Base-by-base conservation (phyloP, 2,888 invertebrate genomes). In the Theodoxus fluviatilis region DNA sequence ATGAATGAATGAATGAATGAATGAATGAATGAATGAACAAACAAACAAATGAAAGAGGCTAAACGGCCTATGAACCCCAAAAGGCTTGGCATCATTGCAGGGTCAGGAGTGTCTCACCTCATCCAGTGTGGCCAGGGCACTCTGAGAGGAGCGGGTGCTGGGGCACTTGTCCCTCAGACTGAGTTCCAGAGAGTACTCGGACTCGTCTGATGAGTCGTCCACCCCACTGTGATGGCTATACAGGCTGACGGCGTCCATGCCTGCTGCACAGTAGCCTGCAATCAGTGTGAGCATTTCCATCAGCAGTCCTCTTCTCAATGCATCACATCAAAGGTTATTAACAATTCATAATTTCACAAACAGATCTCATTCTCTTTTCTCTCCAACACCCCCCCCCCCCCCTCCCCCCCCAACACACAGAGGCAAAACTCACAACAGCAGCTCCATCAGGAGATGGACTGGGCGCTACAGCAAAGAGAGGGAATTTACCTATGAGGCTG, bases 151-250 rank as follows among this genome's bases (percentile, higher is more conserved):
- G 28, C 78, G 70, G 0, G 79, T 74, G 70, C 80, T 81, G 43
- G 77, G 74, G 73, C 79, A 81, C 67, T 80, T 80, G 70, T 81
- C 82, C 25, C 79, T 78, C 52, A 80, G 73, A 73, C 79, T 80
- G 59, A 76, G 78, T 66, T 80, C 80, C 67, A 81, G 74, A 0
- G 81, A 83, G 37, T 78, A 75, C 67, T 83, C 83, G 0, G 82
- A 82, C 33, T 80, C 80, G 52, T 80, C 80, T 1, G 81, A 82
- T 12, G 80, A 77, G 69, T 79, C 78, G 64, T 80, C 81, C 18
- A 65, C 73, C 6, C 63, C 70, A 55, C 73, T 61, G 28, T 71
- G 65, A 9, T 71, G 70, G 37, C 68, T 73, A 35, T 69, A 64
- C 25, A 72, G 61, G 35, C 74, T 71, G 25, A 64, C 70, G 59